Conservation (phyloP, 1,140 invertebrate genomes). For the Coenobita brevimanus region DNA sequence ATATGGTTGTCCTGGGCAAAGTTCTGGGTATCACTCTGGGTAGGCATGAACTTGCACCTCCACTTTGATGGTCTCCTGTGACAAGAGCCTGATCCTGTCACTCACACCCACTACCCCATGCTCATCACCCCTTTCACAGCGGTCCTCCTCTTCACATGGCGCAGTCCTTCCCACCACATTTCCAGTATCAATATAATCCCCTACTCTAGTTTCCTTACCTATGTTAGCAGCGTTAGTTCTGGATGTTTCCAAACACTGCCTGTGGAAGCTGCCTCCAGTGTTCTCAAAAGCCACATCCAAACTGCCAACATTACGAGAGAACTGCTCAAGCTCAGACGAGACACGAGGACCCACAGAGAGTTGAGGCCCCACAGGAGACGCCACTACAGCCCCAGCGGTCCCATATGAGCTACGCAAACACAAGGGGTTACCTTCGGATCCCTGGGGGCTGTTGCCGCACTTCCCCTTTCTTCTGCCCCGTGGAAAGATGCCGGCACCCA, state of each 20-base stretch:
- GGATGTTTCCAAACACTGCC: neutral
- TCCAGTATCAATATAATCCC: too few relatives aligned
- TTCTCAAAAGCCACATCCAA: conserved; percentile 46
- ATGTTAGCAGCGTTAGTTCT: neutral
- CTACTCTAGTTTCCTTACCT: too few relatives aligned
- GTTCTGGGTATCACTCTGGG: too few relatives aligned
- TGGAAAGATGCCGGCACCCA: neutral
- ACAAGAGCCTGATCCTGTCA: conserved; percentile 24
- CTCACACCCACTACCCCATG: neutral
- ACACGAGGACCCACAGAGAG: conserved; percentile 41
- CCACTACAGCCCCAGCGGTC: conserved; percentile 34
- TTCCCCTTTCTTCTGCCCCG: neutral
- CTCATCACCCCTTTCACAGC: neutral
- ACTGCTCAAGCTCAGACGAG: conserved; percentile 42
- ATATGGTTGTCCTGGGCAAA: too few relatives aligned
- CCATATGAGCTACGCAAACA: conserved; percentile 46
- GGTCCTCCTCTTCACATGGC: neutral
- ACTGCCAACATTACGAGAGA: neutral
- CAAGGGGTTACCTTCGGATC: conserved; percentile 44
- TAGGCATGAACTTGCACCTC: conserved; percentile 53
- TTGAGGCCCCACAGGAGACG: neutral
- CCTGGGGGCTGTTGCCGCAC: neutral
- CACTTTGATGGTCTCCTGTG: conserved; percentile 53
- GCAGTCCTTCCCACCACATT: neutral
- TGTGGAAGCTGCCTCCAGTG: neutral